Conservation (phyloP, 2,888 invertebrate species). For the Anarsia innoxiella region DNA sequence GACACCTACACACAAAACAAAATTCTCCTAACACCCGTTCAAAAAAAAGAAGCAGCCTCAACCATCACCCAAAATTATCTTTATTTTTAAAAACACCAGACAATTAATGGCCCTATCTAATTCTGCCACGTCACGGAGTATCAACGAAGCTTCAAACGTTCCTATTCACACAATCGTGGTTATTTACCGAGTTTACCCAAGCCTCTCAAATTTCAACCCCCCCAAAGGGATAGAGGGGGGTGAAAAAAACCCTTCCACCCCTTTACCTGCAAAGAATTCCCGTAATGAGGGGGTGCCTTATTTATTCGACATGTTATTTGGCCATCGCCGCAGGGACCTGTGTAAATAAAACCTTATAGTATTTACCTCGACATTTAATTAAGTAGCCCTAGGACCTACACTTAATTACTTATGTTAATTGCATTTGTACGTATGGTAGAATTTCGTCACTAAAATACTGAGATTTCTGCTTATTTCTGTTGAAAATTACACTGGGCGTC, state of each 20-base stretch:
- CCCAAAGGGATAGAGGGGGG: no score
- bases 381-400: conserved; percentile 34
- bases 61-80: no score
- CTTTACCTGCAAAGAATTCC: conserved; percentile 14
- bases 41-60: no score
- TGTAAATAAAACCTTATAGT: conserved; percentile 49
- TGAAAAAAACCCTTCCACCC: neutral
- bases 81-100: no score
- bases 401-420: conserved; percentile 41
- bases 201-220: conserved; percentile 18
- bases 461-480: no score
- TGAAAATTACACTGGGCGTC: no score
- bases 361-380: conserved; percentile 54
- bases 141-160: conserved; percentile 2
- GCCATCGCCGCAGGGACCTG: conserved; percentile 34
- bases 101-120: conserved; percentile 6
- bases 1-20: no score
- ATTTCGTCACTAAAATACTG: no score
- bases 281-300: conserved; percentile 26
- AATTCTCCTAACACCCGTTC: no score
- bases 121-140: conserved; percentile 2
- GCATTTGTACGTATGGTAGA: neutral
- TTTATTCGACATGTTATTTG: conserved; percentile 36
- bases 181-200: conserved; percentile 14
- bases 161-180: neutral